Percentiles rank a stretch among this genome's conserved stretches.
Conservation (phyloP, 2,888 invertebrate species). For the Heteropelma amictum region DNA sequence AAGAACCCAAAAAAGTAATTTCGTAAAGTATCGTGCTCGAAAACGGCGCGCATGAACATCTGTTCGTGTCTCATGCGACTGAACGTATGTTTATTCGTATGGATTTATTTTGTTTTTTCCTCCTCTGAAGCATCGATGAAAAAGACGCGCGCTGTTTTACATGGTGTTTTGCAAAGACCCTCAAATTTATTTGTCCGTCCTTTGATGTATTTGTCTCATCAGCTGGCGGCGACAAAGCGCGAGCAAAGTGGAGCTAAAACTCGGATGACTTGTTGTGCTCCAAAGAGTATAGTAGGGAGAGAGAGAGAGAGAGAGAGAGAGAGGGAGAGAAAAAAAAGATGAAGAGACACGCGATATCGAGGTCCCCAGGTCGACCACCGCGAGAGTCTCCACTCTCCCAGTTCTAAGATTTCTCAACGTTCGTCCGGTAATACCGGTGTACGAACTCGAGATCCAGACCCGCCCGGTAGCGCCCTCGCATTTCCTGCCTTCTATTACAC, state of each 20-base stretch:
- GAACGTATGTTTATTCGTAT: too few relatives aligned
- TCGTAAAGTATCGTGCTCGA: too few relatives aligned
- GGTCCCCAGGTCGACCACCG: constrained; percentile 51
- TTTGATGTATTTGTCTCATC: neutral
- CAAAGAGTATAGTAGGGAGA: neutral
- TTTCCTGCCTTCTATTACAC: neutral
- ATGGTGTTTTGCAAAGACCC: too few relatives aligned
- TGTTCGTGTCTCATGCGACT: too few relatives aligned
- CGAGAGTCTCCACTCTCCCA: constrained; percentile 31
- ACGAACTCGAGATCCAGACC: constrained; percentile 32
- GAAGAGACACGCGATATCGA: constrained; percentile 55
- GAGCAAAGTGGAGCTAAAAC: constrained; percentile 22
- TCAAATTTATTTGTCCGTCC: neutral
- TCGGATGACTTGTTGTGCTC: constrained; percentile 36
- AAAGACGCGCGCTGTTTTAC: too few relatives aligned
- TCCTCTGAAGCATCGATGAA: too few relatives aligned
- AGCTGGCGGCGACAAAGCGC: constrained; percentile 1
- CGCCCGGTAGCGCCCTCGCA: neutral
- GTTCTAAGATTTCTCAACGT: constrained; percentile 57
- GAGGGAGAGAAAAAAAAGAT: neutral
- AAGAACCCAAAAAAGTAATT: too few relatives aligned
- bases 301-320: neutral
- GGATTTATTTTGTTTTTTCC: too few relatives aligned
- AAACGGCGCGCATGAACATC: too few relatives aligned
- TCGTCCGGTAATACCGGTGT: neutral